Conservation (phyloP, 2,797 vertebrate species). For the Mus caroli region DNA sequence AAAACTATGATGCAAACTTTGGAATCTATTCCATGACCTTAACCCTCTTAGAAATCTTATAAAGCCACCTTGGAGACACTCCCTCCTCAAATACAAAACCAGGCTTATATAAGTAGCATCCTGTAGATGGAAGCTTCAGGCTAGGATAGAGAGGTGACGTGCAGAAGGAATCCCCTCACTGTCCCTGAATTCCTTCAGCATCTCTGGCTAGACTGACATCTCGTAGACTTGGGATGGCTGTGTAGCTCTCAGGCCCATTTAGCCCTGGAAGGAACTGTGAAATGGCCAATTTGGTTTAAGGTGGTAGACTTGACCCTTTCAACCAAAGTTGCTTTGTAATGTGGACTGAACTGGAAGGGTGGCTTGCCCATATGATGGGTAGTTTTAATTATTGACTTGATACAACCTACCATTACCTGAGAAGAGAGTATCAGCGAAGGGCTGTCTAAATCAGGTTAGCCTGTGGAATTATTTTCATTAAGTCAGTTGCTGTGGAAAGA, state of each 20-base stretch:
- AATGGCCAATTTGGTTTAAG: not conserved
- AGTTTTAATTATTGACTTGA: not conserved
- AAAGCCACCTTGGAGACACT: not conserved
- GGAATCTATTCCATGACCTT: not conserved
- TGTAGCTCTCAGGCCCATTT: not conserved
- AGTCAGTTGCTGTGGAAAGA: not conserved
- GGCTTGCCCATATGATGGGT: not conserved
- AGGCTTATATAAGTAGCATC: no score
- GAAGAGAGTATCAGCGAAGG: not conserved
- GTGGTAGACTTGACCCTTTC: not conserved
- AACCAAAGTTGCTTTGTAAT: not conserved
- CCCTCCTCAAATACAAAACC: not conserved
- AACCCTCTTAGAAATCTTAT: not conserved
- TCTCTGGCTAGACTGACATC: not conserved
- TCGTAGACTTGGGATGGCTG: accelerated
- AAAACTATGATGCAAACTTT: not conserved
- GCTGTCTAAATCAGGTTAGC: no score
- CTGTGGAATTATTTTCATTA: not conserved
- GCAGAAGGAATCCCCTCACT: not conserved
- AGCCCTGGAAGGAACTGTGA: not conserved
- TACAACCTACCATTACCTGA: not conserved
- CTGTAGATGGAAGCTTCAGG: not conserved
- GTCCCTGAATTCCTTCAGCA: not conserved
- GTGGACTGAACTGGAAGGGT: not conserved
- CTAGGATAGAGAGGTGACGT: not conserved